Percentiles rank a stretch among this genome's conserved stretches.
phyloP scores from a whole-genome alignment of 1,140 invertebrate species.

The Melitaea cinxia region DNA sequence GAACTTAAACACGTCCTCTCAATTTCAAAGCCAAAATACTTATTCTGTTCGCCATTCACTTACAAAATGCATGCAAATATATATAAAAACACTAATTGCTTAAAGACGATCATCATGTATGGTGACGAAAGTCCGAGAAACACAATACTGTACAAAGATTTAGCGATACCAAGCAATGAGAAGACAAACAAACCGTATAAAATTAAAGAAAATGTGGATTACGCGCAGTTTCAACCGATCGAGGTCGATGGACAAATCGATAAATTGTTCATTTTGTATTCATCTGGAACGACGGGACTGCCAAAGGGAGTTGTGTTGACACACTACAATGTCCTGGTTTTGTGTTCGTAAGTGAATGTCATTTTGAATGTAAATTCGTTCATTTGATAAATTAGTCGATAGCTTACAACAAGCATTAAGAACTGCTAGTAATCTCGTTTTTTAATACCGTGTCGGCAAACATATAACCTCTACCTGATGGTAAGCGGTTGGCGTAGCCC shows the following conservation, averaged over 20 bases:
- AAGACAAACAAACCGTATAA: neutral
- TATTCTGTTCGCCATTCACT: conserved; percentile 64
- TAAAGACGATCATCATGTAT: conserved; percentile 51
- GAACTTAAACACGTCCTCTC: conserved; percentile 79
- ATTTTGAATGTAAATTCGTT: neutral
- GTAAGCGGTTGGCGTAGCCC: too few species aligned
- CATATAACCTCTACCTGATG: too few species aligned
- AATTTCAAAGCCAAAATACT: conserved; percentile 79
- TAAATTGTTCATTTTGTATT: conserved; percentile 76
- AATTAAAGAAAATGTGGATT: conserved; percentile 39
- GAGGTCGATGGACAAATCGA: conserved; percentile 59
- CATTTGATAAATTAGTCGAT: too few species aligned
- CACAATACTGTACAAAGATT: conserved; percentile 42
- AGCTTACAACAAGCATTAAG: too few species aligned
- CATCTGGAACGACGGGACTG: conserved; percentile 89
- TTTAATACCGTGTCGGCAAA: too few species aligned
- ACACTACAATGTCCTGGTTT: conserved; percentile 83
- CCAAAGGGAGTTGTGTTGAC: conserved; percentile 91
- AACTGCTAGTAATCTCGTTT: too few species aligned
- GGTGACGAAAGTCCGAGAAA: conserved; percentile 41
- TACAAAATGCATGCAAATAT: conserved; percentile 45
- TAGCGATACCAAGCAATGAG: conserved; percentile 30
- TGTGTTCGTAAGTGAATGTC: conserved; percentile 39
- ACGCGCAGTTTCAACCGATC: conserved; percentile 56
- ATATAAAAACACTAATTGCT: conserved; percentile 30